Evolutionary conservation across 1,140 invertebrate genomes (phyloP).

Genomic region (Drepana arcuata): DNA sequence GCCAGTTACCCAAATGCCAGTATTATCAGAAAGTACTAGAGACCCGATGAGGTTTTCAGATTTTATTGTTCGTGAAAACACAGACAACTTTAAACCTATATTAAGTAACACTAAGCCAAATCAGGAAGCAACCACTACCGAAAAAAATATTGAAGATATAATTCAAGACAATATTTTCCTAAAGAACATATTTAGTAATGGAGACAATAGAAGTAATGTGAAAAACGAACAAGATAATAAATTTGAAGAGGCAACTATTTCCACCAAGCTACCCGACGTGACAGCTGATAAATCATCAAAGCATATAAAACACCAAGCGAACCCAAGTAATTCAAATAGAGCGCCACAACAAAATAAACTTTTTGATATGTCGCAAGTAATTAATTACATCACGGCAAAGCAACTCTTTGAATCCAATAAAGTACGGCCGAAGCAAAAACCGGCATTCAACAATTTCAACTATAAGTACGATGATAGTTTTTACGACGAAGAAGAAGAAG

Average conservation of each 20-base stretch:
- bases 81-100: constrained; percentile 34
- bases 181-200: constrained; percentile 38
- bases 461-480: constrained; percentile 18
- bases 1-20: no score
- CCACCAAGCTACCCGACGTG: constrained; percentile 10
- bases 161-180: constrained; percentile 46
- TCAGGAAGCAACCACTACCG: constrained; percentile 20
- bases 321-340: constrained; percentile 34
- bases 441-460: constrained; percentile 7
- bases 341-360: constrained; percentile 30
- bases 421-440: constrained; percentile 32
- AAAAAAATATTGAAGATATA: constrained; percentile 27
- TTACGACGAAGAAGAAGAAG: constrained; percentile 15
- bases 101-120: constrained; percentile 14
- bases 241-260: constrained; percentile 7
- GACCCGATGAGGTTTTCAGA: no score
- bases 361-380: constrained; percentile 35
- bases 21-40: no score
- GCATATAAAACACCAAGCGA: constrained; percentile 24
- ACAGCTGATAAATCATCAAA: constrained; percentile 31
- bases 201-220: constrained; percentile 11
- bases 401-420: constrained; percentile 54
- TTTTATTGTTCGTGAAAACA: constrained; percentile 21
- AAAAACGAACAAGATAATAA: constrained; percentile 12
- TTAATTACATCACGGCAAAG: constrained; percentile 45